Evolutionary conservation across 2,797 vertebrate genomes (phyloP).

Genomic region (Semotilus atromaculatus): DNA sequence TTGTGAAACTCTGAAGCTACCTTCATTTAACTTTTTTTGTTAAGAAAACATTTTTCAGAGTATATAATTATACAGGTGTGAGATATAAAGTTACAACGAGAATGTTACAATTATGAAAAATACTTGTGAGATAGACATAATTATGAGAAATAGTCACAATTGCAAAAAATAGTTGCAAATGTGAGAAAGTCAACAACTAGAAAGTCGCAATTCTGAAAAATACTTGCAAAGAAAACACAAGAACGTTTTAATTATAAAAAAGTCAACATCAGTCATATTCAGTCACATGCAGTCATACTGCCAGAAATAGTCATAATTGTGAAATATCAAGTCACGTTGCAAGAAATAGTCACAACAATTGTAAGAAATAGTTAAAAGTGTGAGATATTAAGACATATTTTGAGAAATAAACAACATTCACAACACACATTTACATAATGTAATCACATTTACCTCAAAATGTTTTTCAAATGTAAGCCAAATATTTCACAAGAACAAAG

Average conservation of each 20-base stretch:
- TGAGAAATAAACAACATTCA: neutral
- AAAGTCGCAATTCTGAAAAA: too few relatives aligned
- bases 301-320: neutral
- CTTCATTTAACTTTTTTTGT: neutral
- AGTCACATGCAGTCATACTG: neutral
- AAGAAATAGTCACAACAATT: neutral
- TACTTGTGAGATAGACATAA: too few relatives aligned
- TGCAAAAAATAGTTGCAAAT: neutral
- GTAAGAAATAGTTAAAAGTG: neutral
- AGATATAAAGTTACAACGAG: too few relatives aligned
- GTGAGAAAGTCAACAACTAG: too few relatives aligned
- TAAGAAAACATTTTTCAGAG: neutral
- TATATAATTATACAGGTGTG: neutral
- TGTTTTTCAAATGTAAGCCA: neutral
- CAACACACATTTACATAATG: neutral
- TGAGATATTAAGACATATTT: neutral
- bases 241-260: neutral
- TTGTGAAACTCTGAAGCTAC: neutral
- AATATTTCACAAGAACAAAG: neutral
- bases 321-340: neutral
- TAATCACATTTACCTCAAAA: neutral
- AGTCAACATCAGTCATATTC: neutral
- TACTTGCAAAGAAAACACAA: too few relatives aligned
- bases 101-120: neutral
- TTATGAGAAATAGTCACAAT: neutral